phyloP scores from a whole-genome alignment of 2,888 invertebrate species.

The Spodoptera littoralis region DNA sequence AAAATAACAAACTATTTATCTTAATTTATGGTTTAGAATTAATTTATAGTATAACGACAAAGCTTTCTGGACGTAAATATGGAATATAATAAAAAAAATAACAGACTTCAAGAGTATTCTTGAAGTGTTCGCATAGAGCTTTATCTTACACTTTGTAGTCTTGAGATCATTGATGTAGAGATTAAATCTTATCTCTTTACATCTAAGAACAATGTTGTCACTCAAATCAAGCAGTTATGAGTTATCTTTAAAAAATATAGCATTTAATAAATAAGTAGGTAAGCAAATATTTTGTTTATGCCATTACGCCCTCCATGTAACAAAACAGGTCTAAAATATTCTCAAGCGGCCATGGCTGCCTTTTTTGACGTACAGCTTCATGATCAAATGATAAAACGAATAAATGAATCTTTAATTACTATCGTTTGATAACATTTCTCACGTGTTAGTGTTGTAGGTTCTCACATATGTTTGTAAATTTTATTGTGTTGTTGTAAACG shows the following conservation, averaged over 20 bases:
- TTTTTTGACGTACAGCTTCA: slow-evolving; percentile 12
- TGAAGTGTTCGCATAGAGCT: slow-evolving; percentile 10
- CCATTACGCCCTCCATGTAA: neutral
- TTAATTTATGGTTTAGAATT: too few relatives aligned
- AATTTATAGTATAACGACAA: too few relatives aligned
- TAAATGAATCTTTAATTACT: neutral
- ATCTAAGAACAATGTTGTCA: slow-evolving; percentile 24
- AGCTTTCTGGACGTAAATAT: too few relatives aligned
- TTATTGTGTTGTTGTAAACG: slow-evolving; percentile 23
- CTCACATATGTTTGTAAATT: slow-evolving; percentile 4
- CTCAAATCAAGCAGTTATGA: slow-evolving; percentile 14
- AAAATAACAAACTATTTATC: too few relatives aligned
- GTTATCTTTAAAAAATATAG: slow-evolving; percentile 9
- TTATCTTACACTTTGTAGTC: slow-evolving; percentile 32
- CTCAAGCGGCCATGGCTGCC: slow-evolving; percentile 26
- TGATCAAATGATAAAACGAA: neutral
- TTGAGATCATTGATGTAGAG: slow-evolving; percentile 38
- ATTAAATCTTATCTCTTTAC: slow-evolving; percentile 35
- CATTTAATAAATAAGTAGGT: too few relatives aligned
- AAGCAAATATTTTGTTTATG: too few relatives aligned
- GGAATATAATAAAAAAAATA: too few relatives aligned
- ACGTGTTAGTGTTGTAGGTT: neutral
- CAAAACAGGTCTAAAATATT: slow-evolving; percentile 2
- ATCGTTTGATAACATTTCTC: neutral
- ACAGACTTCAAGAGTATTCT: too few relatives aligned